Conservation (phyloP, 2,888 invertebrate genomes). For the Copidosoma aretas region DNA sequence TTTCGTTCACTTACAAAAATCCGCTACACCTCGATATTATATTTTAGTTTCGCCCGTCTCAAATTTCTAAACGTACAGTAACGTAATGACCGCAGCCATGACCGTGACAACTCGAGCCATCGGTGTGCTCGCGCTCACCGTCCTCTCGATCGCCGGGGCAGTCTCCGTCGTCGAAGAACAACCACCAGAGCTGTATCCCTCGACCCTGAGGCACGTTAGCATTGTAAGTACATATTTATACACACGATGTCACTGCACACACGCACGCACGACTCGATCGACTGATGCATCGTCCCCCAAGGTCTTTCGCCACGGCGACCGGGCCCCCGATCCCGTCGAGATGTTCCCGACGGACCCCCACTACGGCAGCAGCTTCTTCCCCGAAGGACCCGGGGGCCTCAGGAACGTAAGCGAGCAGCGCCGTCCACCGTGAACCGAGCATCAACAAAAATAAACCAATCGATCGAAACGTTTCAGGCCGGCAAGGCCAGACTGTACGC, state of each 20-base stretch:
- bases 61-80: too few species aligned
- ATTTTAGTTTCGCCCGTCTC: too few species aligned
- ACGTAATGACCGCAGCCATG: too few species aligned
- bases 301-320: slow-evolving; percentile 48
- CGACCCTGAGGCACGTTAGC: slow-evolving; percentile 21
- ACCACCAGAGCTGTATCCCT: background rate
- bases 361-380: slow-evolving; percentile 38
- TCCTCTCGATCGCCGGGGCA: slow-evolving; percentile 2
- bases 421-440: too few species aligned
- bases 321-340: slow-evolving; percentile 41
- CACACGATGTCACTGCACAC: too few species aligned
- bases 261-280: too few species aligned
- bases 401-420: slow-evolving; percentile 46
- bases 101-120: background rate
- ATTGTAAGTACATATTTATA: slow-evolving; percentile 23
- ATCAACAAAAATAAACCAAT: too few species aligned
- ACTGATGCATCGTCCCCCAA: slow-evolving; percentile 9
- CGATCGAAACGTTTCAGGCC: slow-evolving; percentile 56
- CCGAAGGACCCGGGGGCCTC: slow-evolving; percentile 44
- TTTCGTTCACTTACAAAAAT: too few species aligned
- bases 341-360: slow-evolving; percentile 44
- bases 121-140: background rate
- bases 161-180: background rate
- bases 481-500: slow-evolving; percentile 65
- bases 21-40: too few species aligned